These are phyloP conservation scores for Lates calcarifer DNA, from an alignment of 2,113 vertebrate species.

Conservation along the genomic window DNA sequence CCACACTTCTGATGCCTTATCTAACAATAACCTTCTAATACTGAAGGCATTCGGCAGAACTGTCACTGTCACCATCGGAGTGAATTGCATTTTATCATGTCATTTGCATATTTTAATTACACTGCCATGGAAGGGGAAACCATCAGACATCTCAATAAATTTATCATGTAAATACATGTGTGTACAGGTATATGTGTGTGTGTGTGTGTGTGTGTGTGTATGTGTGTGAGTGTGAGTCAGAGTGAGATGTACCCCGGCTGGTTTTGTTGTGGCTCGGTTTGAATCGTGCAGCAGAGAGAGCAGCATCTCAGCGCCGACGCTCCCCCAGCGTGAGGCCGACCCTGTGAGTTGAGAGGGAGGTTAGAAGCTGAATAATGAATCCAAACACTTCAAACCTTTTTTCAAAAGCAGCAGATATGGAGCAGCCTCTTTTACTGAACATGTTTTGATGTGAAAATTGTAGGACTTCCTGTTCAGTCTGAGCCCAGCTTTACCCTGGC, in stretches of 20 bases:
- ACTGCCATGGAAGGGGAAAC: slow-evolving; percentile 42
- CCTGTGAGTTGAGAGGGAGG: slow-evolving; percentile 30
- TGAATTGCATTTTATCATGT: slow-evolving; percentile 65
- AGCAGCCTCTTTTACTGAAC: not conserved
- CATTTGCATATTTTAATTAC: slow-evolving; percentile 82
- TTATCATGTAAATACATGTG: not conserved
- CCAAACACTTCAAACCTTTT: not conserved
- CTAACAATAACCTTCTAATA: slow-evolving; percentile 63
- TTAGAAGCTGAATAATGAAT: slow-evolving; percentile 38
- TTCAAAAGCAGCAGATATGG: slow-evolving; percentile 3
- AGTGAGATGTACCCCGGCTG: not conserved
- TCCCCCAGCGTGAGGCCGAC: not conserved
- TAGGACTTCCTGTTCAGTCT: slow-evolving; percentile 8
- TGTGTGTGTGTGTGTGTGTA: slow-evolving; percentile 5
- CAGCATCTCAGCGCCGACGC: not conserved
- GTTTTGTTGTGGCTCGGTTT: slow-evolving; percentile 1
- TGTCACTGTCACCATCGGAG: slow-evolving; percentile 44
- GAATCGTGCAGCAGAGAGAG: slow-evolving; percentile 4
- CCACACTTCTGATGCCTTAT: slow-evolving; percentile 61
- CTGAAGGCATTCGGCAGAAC: slow-evolving; percentile 46
- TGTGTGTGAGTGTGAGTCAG: not conserved
- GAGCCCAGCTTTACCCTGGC: not conserved
- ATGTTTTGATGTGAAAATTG: slow-evolving; percentile 5
- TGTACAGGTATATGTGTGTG: too few species aligned
- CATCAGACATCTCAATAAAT: slow-evolving; percentile 16